Evolutionary conservation across 2,888 invertebrate species (phyloP).

Genomic region (Lycia hirtaria): DNA sequence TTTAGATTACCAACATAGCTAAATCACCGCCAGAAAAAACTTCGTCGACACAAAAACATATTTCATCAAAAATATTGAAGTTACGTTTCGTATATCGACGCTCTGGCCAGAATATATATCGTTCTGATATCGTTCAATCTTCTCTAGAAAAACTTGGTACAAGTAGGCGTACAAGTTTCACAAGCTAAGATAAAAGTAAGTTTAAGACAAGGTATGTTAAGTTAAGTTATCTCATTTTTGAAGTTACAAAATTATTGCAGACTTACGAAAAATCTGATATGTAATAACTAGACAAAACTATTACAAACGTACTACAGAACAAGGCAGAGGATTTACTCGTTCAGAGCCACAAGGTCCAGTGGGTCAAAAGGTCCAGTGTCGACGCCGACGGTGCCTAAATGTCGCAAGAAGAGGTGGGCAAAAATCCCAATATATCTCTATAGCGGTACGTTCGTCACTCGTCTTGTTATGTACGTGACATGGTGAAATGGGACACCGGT

Average conservation of each 20-base stretch:
- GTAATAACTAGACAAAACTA: too few species aligned
- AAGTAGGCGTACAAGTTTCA: slow-evolving; percentile 5
- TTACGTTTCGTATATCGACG: slow-evolving; percentile 18
- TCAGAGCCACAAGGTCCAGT: too few species aligned
- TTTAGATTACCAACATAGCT: slow-evolving; percentile 16
- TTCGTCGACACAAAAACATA: slow-evolving; percentile 15
- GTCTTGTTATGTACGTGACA: slow-evolving; percentile 43
- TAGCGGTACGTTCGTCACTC: slow-evolving; percentile 30
- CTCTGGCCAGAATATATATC: slow-evolving; percentile 15
- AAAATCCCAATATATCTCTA: slow-evolving; percentile 38
- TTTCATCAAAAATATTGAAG: slow-evolving; percentile 21
- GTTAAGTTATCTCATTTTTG: too few species aligned
- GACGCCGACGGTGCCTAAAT: too few species aligned
- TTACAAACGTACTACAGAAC: too few species aligned
- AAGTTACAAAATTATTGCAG: too few species aligned
- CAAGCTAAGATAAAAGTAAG: slow-evolving; percentile 6
- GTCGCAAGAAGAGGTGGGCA: slow-evolving; percentile 17
- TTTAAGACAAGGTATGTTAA: too few species aligned
- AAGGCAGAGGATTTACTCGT: too few species aligned
- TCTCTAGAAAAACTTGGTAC: neutral
- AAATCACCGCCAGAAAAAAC: slow-evolving; percentile 18
- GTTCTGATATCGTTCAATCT: slow-evolving; percentile 14
- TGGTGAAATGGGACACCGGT: slow-evolving; percentile 38
- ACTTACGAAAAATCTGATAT: too few species aligned
- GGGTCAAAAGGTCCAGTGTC: too few species aligned